These are phyloP conservation scores for Lymantria monacha DNA, from an alignment of 2,888 invertebrate species.

Conservation along the genomic window DNA sequence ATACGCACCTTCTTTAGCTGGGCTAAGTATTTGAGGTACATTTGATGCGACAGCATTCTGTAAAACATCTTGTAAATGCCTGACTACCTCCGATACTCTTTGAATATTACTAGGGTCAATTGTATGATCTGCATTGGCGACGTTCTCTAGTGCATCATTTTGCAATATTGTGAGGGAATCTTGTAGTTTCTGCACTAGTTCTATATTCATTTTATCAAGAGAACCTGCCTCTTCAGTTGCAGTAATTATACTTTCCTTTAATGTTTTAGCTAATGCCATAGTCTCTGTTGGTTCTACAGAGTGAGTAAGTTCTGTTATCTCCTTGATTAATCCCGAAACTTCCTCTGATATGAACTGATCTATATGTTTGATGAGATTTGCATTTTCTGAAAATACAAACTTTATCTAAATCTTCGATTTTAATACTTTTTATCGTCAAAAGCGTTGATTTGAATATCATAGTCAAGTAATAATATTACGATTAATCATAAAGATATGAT, in stretches of 20 bases:
- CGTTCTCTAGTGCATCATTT: slow-evolving; percentile 35
- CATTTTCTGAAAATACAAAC: too few species aligned
- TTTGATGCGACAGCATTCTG: slow-evolving; percentile 21
- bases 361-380: slow-evolving; percentile 33
- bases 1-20: slow-evolving; percentile 18
- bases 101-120: slow-evolving; percentile 28
- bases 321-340: slow-evolving; percentile 27
- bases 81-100: slow-evolving; percentile 41
- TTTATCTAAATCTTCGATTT: too few species aligned
- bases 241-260: not conserved
- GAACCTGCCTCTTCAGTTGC: not conserved
- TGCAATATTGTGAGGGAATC: slow-evolving; percentile 38
- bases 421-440: too few species aligned
- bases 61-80: slow-evolving; percentile 49
- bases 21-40: slow-evolving; percentile 10
- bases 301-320: slow-evolving; percentile 25
- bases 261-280: not conserved
- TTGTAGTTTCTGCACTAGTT: slow-evolving; percentile 37
- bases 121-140: slow-evolving; percentile 24
- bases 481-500: too few species aligned
- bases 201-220: slow-evolving; percentile 8
- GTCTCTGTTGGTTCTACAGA: slow-evolving; percentile 23
- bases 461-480: too few species aligned
- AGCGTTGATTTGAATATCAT: too few species aligned
- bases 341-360: slow-evolving; percentile 38